phyloP scores from a whole-genome alignment of 2,888 invertebrate species.

The Seira sanloemensis region DNA sequence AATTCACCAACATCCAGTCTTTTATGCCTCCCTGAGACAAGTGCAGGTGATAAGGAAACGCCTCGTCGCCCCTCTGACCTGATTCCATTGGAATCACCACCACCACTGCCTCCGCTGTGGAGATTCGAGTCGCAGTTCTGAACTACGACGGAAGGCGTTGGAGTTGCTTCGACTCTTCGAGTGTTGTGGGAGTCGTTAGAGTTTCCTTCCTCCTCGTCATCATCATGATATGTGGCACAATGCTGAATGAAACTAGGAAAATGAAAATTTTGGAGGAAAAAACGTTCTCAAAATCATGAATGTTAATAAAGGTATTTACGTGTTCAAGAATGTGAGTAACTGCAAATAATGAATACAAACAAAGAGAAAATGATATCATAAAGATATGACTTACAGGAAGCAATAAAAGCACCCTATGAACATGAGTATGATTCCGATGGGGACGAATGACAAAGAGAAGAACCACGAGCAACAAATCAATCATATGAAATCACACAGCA shows the following conservation, averaged over 20 bases:
- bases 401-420: constrained; percentile 63
- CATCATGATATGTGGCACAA: constrained; percentile 51
- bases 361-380: neutral
- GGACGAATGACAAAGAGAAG: constrained; percentile 57
- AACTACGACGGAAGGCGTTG: constrained; percentile 24
- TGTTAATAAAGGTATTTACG: too few relatives aligned
- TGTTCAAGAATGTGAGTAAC: too few relatives aligned
- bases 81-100: neutral
- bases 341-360: neutral
- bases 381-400: constrained; percentile 54
- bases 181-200: constrained; percentile 18
- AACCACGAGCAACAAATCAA: constrained; percentile 58
- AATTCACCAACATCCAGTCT: constrained; percentile 44
- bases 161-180: constrained; percentile 23
- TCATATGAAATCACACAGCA: constrained; percentile 36
- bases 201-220: neutral
- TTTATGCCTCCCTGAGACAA: constrained; percentile 20
- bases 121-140: constrained; percentile 12
- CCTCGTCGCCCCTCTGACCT: constrained; percentile 17
- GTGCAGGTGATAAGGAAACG: neutral
- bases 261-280: neutral
- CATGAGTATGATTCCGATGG: constrained; percentile 53
- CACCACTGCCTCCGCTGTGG: neutral
- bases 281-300: too few relatives aligned
- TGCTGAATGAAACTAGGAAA: constrained; percentile 47